Conservation (phyloP, 1,140 invertebrate species). For the Heliconius eleuchia region DNA sequence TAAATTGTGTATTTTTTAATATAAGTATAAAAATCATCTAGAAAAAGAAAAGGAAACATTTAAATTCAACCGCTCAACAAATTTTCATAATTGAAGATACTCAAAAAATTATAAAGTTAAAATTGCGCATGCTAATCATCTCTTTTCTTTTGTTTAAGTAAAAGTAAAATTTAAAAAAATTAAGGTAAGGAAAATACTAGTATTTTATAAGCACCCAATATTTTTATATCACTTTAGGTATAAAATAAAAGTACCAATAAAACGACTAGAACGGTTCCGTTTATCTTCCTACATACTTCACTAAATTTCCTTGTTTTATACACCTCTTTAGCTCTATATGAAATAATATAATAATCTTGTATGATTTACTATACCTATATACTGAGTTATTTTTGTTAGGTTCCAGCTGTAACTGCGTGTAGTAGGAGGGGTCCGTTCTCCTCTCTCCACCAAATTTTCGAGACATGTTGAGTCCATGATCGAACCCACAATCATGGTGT, state of each 20-base stretch:
- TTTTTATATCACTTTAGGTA: neutral
- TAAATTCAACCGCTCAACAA: neutral
- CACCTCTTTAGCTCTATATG: neutral
- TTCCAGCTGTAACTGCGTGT: too few species aligned
- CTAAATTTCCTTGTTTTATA: conserved; percentile 21
- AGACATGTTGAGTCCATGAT: neutral
- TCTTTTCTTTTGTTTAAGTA: neutral
- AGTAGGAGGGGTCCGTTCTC: too few species aligned
- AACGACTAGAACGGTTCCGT: conserved; percentile 22
- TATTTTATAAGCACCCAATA: neutral
- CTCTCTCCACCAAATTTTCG: too few species aligned
- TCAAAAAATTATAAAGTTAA: neutral
- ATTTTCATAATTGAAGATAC: neutral
- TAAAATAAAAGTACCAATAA: conserved; percentile 21
- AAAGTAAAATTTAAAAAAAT: neutral
- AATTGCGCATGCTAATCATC: neutral
- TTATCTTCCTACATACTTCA: conserved; percentile 26
- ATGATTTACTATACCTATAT: too few species aligned
- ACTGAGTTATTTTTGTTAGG: too few species aligned
- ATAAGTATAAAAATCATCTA: too few species aligned
- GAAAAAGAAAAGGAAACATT: too few species aligned
- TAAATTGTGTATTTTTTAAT: too few species aligned
- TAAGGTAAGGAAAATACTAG: neutral
- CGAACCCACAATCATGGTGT: neutral
- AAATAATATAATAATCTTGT: too few species aligned